Evolutionary conservation across 2,113 vertebrate genomes (phyloP), one percentile per base, ranked within the genome.

Genomic region (Albula glossodonta): DNA sequence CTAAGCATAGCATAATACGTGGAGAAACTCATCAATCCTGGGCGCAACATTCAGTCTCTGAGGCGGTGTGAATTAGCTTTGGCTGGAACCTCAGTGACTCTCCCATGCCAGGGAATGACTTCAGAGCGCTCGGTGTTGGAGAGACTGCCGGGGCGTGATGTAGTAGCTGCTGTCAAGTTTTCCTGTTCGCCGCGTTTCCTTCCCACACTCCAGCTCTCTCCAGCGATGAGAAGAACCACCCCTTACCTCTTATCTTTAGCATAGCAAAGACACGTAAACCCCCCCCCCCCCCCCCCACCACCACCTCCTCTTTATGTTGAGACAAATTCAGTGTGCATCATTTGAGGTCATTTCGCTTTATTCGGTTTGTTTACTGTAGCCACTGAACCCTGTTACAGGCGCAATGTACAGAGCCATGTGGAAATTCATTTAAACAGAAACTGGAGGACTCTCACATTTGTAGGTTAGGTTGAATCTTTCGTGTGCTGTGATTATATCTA

Each of bases 21-120:
- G 90, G 94, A 93, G 93, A 93, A 93, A 90, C 93, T 94, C 94
- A 95, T 95, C 93, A 94, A 93, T 94, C 92, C 93, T 93, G 92
- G 92, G 92, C 92, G 90, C 31, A 88, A 93, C 91, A 92, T 91
- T 89, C 91, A 90, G 85, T 93, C 86, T 92, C 88, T 90, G 87
- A 82, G 25, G 88, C 88, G 88, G 82, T 88, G 89, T 80, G 70
- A 87, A 89, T 49, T 49, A 22, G 31, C 50, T 83, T 70, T 70
- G 57, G 57, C 82, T 83, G 41, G 41, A 49, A 15, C 82, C 49
- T 70, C 63, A 70, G 57, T 83, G 60, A 50, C 57, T 74, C 22
- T 25, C 31, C 31, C 48, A 50, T 83, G 57, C 57, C 63, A 83
- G 48, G 57, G 41, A 50, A 22, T 83, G 82, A 83, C 57, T 56